Conservation (phyloP, 2,888 invertebrate genomes). For the Artemia sinica region DNA sequence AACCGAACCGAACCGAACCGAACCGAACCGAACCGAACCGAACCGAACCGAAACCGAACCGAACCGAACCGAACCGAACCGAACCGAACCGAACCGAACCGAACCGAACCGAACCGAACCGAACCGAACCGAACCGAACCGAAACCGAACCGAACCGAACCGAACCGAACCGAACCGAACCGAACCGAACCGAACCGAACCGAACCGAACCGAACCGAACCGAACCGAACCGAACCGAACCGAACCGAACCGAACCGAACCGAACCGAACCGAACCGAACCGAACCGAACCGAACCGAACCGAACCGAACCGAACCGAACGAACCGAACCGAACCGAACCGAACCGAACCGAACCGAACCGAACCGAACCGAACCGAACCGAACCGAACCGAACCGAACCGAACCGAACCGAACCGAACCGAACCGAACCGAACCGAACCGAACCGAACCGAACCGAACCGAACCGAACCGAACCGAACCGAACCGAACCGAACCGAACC, state of each 20-base stretch:
- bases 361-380: conserved; percentile 21
- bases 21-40: too few species aligned
- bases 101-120: conserved; percentile 22
- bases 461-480: conserved; percentile 21
- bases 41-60: too few species aligned
- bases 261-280: conserved; percentile 22
- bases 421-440: conserved; percentile 21
- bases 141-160: too few species aligned
- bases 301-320: too few species aligned
- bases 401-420: conserved; percentile 13
- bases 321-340: too few species aligned
- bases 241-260: conserved; percentile 22
- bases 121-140: conserved; percentile 21
- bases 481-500: conserved; percentile 21
- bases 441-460: conserved; percentile 20
- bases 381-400: conserved; percentile 20
- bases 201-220: conserved; percentile 23
- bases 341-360: conserved; percentile 21
- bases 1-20: too few species aligned
- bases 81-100: conserved; percentile 22
- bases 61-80: conserved; percentile 23
- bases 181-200: conserved; percentile 22
- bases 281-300: conserved; percentile 17
- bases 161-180: conserved; percentile 20
- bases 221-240: conserved; percentile 23